phyloP scores from a whole-genome alignment of 2,113 vertebrate species.

The Colaptes auratus region DNA sequence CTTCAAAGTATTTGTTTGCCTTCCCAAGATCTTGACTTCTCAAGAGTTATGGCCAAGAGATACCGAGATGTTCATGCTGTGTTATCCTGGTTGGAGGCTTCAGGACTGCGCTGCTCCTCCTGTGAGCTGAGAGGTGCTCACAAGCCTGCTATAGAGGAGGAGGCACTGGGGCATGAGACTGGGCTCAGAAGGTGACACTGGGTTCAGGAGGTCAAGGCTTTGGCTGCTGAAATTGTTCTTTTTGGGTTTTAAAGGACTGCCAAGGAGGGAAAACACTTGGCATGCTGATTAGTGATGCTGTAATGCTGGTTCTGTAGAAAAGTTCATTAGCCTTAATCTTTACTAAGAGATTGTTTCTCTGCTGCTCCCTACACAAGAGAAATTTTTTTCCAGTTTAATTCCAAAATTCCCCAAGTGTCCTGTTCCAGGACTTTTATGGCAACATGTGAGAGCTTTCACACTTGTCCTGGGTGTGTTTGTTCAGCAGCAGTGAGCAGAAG shows the following conservation, averaged over 20 bases:
- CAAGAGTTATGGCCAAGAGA: not conserved
- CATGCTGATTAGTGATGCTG: accelerated
- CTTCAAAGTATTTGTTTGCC: not conserved
- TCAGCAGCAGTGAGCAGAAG: not conserved
- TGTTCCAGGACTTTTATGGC: not conserved
- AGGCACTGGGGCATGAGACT: accelerated
- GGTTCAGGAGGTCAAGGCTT: not conserved
- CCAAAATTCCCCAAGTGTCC: accelerated
- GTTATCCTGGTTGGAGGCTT: accelerated
- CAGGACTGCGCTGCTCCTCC: not conserved
- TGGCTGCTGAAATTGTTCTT: not conserved
- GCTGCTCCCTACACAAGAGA: not conserved
- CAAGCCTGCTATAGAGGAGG: not conserved
- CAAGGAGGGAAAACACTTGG: not conserved
- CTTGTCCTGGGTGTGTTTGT: accelerated
- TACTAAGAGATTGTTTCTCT: not conserved
- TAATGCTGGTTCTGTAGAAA: not conserved
- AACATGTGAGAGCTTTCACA: accelerated
- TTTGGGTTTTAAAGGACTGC: not conserved
- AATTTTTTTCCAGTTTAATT: not conserved
- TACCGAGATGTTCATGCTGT: accelerated
- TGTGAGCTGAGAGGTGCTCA: accelerated
- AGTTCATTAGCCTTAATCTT: not conserved
- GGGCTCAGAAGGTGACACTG: not conserved
- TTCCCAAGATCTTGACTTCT: not conserved